phyloP scores from a whole-genome alignment of 2,888 invertebrate genomes.

The Bedellia somnulentella region DNA sequence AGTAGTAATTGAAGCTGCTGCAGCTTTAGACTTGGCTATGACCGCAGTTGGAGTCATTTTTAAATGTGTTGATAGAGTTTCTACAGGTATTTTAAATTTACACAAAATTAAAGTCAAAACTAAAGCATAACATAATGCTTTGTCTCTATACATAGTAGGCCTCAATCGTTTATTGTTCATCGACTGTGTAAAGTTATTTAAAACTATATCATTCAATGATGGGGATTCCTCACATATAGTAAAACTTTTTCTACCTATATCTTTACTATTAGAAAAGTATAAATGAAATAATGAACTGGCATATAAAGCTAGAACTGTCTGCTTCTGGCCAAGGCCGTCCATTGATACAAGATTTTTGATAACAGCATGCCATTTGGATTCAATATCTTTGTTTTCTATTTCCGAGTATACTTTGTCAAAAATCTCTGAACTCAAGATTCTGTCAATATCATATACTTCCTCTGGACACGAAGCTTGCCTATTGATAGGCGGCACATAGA shows the following conservation, averaged over 20 bases:
- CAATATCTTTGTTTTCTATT: slow-evolving; percentile 22
- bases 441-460: slow-evolving; percentile 44
- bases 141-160: slow-evolving; percentile 32
- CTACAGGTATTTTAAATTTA: slow-evolving; percentile 30
- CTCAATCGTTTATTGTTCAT: slow-evolving; percentile 21
- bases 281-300: slow-evolving; percentile 25
- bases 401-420: slow-evolving; percentile 30
- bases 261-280: slow-evolving; percentile 16
- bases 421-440: slow-evolving; percentile 37
- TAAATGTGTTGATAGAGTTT: slow-evolving; percentile 21
- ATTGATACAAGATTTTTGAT: slow-evolving; percentile 17
- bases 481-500: slow-evolving; percentile 54
- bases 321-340: slow-evolving; percentile 16
- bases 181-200: slow-evolving; percentile 23
- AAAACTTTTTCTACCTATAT: slow-evolving; percentile 25
- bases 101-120: slow-evolving; percentile 35
- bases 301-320: slow-evolving; percentile 27
- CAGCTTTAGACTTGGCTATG: slow-evolving; percentile 23
- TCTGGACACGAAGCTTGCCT: slow-evolving; percentile 37
- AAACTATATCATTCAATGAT: slow-evolving; percentile 28
- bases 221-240: slow-evolving; percentile 21
- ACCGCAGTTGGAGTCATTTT: slow-evolving; percentile 25
- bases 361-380: slow-evolving; percentile 17
- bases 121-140: slow-evolving; percentile 32
- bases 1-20: slow-evolving; percentile 24